Base-by-base conservation (phyloP, 2,113 vertebrate genomes). In the Synodontis membranacea region DNA sequence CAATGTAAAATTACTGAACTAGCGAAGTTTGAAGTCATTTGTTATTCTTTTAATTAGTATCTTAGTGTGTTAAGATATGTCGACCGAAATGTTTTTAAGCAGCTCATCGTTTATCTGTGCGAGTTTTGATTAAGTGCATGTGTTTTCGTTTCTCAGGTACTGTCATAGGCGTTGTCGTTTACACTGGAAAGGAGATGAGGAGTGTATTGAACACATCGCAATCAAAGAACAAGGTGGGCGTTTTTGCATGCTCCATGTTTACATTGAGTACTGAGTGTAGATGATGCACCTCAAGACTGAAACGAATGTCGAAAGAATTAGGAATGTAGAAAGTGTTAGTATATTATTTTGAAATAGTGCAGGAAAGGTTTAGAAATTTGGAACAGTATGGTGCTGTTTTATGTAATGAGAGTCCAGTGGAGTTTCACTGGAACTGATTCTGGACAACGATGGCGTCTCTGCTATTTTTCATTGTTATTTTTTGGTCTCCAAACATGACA, bases 101-200 rank as follows among this genome's bases (percentile, higher is more conserved):
- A 81, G 78, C 50, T 74, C 44, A 52, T 83, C 70, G 28, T 85
- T 83, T 5, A 80, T 82, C 76, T 70, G 58, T 25, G 37, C 19
- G 54, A 25, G 6, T 79, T 85, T 5, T 75, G 37, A 80, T 37
- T 82, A 28, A 28, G 21, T 74, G 44, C 25, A 58, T 89, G 82
- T 91, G 88, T 92, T 87, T 89, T 89, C 88, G 1, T 88, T 89
- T 86, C 87, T 76, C 94, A 99, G 98, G 98, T 92, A 98, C 97
- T 44, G 97, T 99, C 91, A 97, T 99, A 90, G 98, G 98, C 90
- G 97, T 98, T 92, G 98, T 99, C 92, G 97, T 99, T 94, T 99
- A 99, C 92, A 99, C 97, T 9, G 98, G 98, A 89, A 99, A 99
- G 90, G 98, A 99, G 93, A 99, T 97, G 89, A 96, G 98, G 86